A percentile compares a stretch with the other conserved stretches of the same genome.
phyloP scores from a whole-genome alignment of 1,140 invertebrate species.

The Nylanderia fulva region DNA sequence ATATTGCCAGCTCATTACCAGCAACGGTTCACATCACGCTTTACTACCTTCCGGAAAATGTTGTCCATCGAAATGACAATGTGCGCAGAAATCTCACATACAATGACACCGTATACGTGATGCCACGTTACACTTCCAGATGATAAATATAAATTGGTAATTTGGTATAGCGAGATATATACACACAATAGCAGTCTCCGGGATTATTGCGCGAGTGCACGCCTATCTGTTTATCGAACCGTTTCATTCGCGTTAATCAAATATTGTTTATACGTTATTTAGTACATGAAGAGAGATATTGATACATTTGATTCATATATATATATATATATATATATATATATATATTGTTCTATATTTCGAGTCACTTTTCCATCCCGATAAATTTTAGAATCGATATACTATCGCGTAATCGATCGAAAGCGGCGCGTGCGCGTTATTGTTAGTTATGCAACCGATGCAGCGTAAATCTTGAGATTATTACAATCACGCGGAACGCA shows the following conservation, averaged over 20 bases:
- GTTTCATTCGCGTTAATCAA: conserved; percentile 60
- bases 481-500: conserved; percentile 14
- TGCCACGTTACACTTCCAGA: conserved; percentile 10
- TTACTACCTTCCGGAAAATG: conserved; percentile 75
- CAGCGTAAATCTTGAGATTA: conserved; percentile 28
- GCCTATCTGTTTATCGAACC: conserved; percentile 48
- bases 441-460: conserved; percentile 1
- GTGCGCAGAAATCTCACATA: conserved; percentile 44
- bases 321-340: conserved; percentile 25
- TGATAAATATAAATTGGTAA: conserved; percentile 70
- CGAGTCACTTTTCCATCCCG: neutral
- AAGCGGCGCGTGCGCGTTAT: conserved; percentile 20
- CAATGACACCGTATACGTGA: conserved; percentile 19
- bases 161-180: conserved; percentile 63
- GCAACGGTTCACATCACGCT: conserved; percentile 72
- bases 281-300: conserved; percentile 6
- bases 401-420: conserved; percentile 23
- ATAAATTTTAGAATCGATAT: conserved; percentile 44
- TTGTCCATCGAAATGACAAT: conserved; percentile 61
- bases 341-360: conserved; percentile 45
- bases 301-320: conserved; percentile 33
- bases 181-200: conserved; percentile 59
- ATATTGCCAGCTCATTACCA: conserved; percentile 79
- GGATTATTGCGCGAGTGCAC: conserved; percentile 56
- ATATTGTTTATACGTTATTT: conserved; percentile 59